A percentile compares a stretch with the other conserved stretches of the same genome.
These are phyloP conservation scores for Dynastes tityus DNA, from an alignment of 2,888 invertebrate genomes.

Conservation along the genomic window DNA sequence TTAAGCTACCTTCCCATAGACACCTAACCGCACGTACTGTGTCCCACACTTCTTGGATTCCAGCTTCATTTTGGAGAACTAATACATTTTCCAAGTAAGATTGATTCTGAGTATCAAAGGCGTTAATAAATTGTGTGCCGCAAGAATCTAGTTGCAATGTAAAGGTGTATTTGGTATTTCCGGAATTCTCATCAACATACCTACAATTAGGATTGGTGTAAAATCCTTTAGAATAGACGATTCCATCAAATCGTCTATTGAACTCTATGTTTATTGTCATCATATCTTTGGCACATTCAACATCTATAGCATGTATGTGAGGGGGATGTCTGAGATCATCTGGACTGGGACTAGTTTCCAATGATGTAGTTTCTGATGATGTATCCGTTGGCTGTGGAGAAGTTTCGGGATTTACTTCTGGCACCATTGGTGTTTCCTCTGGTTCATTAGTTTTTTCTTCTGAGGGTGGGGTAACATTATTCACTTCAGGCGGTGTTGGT, in stretches of 20 bases:
- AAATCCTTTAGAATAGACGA: conserved; percentile 87
- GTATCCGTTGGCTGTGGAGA: conserved; percentile 48
- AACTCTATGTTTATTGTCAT: conserved; percentile 88
- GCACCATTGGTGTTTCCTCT: neutral
- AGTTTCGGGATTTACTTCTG: conserved; percentile 33
- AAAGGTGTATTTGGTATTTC: conserved; percentile 80
- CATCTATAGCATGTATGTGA: conserved; percentile 83
- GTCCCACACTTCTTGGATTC: conserved; percentile 86
- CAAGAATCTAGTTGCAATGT: conserved; percentile 84
- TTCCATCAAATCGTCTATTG: conserved; percentile 82
- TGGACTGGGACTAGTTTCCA: neutral
- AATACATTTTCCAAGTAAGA: conserved; percentile 86
- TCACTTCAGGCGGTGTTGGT: conserved; percentile 5
- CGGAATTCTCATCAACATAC: conserved; percentile 82
- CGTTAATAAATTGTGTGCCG: conserved; percentile 86
- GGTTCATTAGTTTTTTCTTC: conserved; percentile 15
- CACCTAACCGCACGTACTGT: conserved; percentile 84
- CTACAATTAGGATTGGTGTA: conserved; percentile 80
- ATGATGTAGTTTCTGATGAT: conserved; percentile 47
- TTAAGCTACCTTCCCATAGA: conserved; percentile 86
- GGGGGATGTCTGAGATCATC: conserved; percentile 82
- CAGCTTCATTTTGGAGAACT: conserved; percentile 84
- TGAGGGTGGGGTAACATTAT: conserved; percentile 4
- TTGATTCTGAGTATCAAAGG: conserved; percentile 83
- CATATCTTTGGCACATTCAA: conserved; percentile 85